Evolutionary conservation across 2,113 vertebrate species (phyloP).

Genomic region (Cairina moschata): DNA sequence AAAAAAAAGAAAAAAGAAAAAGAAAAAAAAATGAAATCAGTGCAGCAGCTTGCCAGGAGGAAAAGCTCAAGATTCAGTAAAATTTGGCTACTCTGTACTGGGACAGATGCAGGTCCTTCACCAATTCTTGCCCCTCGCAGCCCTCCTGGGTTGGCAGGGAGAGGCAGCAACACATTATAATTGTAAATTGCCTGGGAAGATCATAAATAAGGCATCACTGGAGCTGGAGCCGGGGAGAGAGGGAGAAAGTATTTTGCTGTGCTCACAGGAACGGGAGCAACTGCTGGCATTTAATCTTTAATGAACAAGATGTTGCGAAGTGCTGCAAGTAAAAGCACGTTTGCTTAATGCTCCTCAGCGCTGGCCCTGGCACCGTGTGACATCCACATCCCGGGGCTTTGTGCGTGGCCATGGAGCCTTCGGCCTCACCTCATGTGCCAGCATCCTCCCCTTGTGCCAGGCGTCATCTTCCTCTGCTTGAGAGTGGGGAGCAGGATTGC

Average conservation of each 20-base stretch:
- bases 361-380: not conserved
- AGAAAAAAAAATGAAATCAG: no score
- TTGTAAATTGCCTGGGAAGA: constrained; percentile 1
- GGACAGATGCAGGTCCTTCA: not conserved
- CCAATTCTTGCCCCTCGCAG: not conserved
- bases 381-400: not conserved
- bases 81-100: accelerated
- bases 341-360: not conserved
- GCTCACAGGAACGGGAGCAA: not conserved
- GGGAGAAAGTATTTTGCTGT: not conserved
- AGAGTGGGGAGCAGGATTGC: accelerated
- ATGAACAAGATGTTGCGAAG: constrained; percentile 43
- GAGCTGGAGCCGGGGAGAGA: not conserved
- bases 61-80: not conserved
- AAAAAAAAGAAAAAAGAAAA: not conserved
- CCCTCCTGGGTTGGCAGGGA: not conserved
- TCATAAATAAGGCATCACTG: constrained; percentile 1
- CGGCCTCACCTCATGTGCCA: accelerated
- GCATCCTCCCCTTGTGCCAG: accelerated
- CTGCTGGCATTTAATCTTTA: constrained; percentile 49
- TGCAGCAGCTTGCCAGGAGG: not conserved
- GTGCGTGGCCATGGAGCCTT: accelerated
- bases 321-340: not conserved
- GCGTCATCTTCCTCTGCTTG: accelerated
- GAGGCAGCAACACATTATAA: not conserved